Conservation (phyloP, 2,797 vertebrate species). For the Chaetodon trifasciatus region DNA sequence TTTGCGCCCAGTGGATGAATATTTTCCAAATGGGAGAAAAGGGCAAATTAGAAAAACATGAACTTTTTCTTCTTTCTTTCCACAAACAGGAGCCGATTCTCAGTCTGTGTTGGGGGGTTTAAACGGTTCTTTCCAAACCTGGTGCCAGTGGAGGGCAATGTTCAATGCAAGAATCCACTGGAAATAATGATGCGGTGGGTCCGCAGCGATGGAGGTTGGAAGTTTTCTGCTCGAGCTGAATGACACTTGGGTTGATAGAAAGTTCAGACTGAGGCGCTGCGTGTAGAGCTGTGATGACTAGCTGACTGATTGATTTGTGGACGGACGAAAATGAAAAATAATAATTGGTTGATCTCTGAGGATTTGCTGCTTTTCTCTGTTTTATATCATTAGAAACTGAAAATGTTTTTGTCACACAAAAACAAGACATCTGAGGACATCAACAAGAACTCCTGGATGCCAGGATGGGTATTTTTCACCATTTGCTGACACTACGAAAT, state of each 20-base stretch:
- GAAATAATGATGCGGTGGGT: slow-evolving; percentile 74
- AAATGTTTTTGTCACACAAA: neutral
- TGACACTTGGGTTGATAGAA: slow-evolving; percentile 45
- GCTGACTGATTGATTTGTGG: neutral
- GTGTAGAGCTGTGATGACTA: neutral
- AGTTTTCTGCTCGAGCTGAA: slow-evolving; percentile 47
- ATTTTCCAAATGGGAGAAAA: slow-evolving; percentile 48
- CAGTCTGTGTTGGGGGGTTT: slow-evolving; percentile 19
- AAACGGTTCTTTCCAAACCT: slow-evolving; percentile 69
- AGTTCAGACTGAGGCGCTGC: slow-evolving; percentile 35
- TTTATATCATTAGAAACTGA: neutral
- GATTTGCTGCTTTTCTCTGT: neutral
- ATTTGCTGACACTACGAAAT: neutral
- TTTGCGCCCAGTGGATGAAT: slow-evolving; percentile 25
- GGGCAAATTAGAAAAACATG: slow-evolving; percentile 32
- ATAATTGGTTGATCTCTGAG: neutral
- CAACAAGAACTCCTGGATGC: neutral
- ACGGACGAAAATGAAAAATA: neutral
- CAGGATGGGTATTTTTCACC: neutral
- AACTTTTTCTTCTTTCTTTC: slow-evolving; percentile 5
- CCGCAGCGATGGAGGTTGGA: slow-evolving; percentile 38
- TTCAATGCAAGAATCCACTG: slow-evolving; percentile 66
- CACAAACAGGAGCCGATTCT: slow-evolving; percentile 33
- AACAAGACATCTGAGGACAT: neutral
- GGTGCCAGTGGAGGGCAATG: slow-evolving; percentile 72